Evolutionary conservation across 53 echinoderm and acorn worm species (phyloP).

Genomic region (Holothuria leucospilota): DNA sequence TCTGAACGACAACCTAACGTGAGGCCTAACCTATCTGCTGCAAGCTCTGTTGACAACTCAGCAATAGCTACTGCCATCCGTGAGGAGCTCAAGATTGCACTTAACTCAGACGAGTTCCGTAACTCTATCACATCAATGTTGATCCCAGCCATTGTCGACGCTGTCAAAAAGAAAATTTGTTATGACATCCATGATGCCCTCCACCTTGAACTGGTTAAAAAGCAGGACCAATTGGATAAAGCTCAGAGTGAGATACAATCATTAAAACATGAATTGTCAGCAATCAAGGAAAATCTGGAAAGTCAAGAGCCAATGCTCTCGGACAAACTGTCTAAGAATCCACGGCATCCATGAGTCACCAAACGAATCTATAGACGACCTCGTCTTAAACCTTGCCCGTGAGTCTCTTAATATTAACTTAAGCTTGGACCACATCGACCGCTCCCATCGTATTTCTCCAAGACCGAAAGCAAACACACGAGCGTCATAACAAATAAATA

Average conservation of each 20-base stretch:
- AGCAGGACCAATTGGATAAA: not conserved
- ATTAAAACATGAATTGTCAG: not conserved
- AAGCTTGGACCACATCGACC: not conserved
- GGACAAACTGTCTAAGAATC: not conserved
- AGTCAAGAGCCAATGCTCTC: constrained; percentile 13
- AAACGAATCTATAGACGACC: not conserved
- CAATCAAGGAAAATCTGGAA: not conserved
- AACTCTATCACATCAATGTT: not conserved
- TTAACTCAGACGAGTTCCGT: not conserved
- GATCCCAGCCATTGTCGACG: not conserved
- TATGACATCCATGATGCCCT: not conserved
- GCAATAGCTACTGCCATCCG: not conserved
- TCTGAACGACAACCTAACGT: not conserved
- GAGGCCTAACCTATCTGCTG: not conserved
- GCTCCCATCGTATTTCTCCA: not conserved
- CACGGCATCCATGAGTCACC: constrained; percentile 1
- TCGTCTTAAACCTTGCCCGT: constrained; percentile 1
- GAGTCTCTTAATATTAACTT: not conserved
- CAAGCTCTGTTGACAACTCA: not conserved
- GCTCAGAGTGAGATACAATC: not conserved
- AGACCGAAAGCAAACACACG: not conserved
- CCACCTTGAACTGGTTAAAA: not conserved
- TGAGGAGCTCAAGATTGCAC: constrained; percentile 7
- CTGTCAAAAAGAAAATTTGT: not conserved
- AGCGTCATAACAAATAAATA: not conserved